A percentile compares a stretch with the other conserved stretches of the same genome.
These are phyloP conservation scores for Antitype chi DNA, from an alignment of 2,888 invertebrate species.

Conservation along the genomic window DNA sequence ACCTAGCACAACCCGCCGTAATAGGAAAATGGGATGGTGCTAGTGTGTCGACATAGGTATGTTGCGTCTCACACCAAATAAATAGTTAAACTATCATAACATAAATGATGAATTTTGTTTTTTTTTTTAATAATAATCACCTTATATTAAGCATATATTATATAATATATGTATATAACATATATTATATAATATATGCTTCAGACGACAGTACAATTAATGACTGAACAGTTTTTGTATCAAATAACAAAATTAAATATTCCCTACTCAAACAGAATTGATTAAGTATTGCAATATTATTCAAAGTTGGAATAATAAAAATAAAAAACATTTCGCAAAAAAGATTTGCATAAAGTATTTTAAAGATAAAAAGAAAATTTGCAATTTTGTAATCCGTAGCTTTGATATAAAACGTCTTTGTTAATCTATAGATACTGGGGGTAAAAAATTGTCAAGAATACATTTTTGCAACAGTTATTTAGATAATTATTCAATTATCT, in stretches of 20 bases:
- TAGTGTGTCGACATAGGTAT: no score
- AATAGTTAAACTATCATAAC: no score
- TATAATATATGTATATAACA: no score
- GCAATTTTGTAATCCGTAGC: constrained; percentile 23
- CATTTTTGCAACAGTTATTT: constrained; percentile 25
- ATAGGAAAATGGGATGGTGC: no score
- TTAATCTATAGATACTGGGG: constrained; percentile 47
- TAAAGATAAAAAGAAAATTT: constrained; percentile 10
- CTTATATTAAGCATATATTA: no score
- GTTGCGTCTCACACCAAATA: no score
- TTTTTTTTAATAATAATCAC: neutral
- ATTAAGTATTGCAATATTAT: neutral
- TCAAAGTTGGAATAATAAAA: neutral
- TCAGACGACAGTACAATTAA: neutral
- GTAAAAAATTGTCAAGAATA: constrained; percentile 16
- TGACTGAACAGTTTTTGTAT: neutral
- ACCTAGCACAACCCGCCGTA: no score
- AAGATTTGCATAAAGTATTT: constrained; percentile 14
- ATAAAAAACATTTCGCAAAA: neutral
- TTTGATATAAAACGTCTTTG: constrained; percentile 3
- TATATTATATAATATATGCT: no score
- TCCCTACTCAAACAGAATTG: neutral
- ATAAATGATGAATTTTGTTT: no score
- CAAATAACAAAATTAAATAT: constrained; percentile 10
- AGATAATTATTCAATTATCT: constrained; percentile 55